Base-by-base conservation (phyloP, 53 echinoderm and acorn worm species). In the Astropecten irregularis region DNA sequence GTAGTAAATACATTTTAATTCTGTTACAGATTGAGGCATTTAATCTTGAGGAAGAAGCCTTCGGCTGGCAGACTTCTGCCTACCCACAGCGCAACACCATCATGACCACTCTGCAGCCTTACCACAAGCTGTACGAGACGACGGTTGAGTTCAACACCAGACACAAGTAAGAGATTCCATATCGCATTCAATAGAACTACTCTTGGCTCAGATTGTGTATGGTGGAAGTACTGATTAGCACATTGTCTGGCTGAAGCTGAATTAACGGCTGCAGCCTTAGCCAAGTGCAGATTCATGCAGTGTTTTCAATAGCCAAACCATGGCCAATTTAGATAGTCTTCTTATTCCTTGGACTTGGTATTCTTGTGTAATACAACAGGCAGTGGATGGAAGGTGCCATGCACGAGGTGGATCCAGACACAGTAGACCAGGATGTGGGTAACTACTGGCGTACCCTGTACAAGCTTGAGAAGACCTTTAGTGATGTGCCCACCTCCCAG, bases 41-140 rank as follows among this genome's bases (percentile, higher is more conserved):
- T 86, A 96, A 96, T 73, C 54, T 54, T 1, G 97, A 96, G 83
- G 94, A 94, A 69, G 97, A 96, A 46, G 88, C 93, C 14, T 96
- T 96, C 87, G 97, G 97, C 9, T 96, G 97, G 97, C 93, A 96
- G 90, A 96, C 97, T 0, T 96, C 97, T 11, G 66, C 93, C 15
- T 96, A 96, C 61, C 97, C 97, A 0, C 87, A 85, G 81, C 76
- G 94, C 28, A 85, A 89, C 69, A 84, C 68, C 19, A 88, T 96
- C 64, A 82, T 86, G 47, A 76, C 69, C 62, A 91, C 90, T 4
- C 42, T 96, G 52, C 69, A 63, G 47, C 97, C 97, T 0, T 96
- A 90, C 68, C 88, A 89, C 74, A 96, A 96, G 77, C 90, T 96
- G 18, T 96, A 96, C 73, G 97, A 96, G 63, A 93, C 93, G 7